A percentile compares a stretch with the other conserved stretches of the same genome.
These are phyloP conservation scores for Priocnemis perturbator DNA, from an alignment of 2,888 invertebrate genomes.

Conservation along the genomic window DNA sequence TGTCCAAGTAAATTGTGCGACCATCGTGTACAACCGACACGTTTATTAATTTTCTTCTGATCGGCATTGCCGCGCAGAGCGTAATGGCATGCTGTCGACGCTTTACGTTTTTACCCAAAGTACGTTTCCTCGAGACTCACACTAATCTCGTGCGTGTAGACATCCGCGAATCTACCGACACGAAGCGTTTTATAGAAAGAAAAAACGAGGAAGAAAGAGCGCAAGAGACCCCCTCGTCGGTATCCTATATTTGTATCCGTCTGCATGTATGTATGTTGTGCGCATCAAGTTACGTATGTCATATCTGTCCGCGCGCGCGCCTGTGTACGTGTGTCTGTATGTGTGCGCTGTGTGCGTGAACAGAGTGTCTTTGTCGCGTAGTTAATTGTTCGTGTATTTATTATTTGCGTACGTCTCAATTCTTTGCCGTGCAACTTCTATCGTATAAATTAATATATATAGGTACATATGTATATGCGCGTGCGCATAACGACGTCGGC, in stretches of 20 bases:
- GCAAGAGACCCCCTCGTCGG: too few species aligned
- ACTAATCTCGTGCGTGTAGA: too few species aligned
- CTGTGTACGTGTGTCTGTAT: conserved; percentile 1
- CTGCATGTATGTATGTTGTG: neutral
- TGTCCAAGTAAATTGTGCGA: neutral
- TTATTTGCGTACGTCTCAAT: conserved; percentile 2
- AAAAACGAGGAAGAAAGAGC: neutral
- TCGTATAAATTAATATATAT: too few species aligned
- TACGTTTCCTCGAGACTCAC: too few species aligned
- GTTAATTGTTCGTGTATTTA: conserved; percentile 2
- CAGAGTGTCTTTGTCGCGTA: conserved; percentile 7
- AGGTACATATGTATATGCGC: too few species aligned
- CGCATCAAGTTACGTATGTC: too few species aligned
- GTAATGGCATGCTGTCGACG: too few species aligned
- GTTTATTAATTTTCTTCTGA: neutral
- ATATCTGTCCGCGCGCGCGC: too few species aligned
- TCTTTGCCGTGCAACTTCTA: neutral
- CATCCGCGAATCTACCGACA: too few species aligned
- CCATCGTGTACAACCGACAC: neutral
- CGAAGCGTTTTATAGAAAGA: neutral
- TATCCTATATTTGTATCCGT: conserved; percentile 1
- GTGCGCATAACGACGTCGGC: too few species aligned
- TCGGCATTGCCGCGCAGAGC: too few species aligned
- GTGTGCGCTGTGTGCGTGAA: conserved; percentile 2
- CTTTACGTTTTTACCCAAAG: too few species aligned